These are phyloP conservation scores for Rhabdornis inornatus DNA, from an alignment of 2,113 vertebrate genomes.

Conservation along the genomic window DNA sequence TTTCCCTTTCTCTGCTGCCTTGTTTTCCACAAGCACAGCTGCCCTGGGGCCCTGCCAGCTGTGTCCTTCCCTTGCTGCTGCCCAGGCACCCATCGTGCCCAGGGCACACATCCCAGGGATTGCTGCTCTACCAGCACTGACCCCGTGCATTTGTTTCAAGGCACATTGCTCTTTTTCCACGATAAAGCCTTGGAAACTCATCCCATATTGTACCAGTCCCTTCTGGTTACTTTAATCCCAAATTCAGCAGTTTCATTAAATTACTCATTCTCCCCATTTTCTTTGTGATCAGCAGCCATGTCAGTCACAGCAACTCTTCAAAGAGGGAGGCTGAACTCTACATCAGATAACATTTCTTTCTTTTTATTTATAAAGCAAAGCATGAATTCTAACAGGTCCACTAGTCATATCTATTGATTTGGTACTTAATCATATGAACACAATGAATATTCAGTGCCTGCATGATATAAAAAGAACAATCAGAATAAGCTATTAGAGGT, in stretches of 20 bases:
- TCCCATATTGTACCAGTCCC: background rate
- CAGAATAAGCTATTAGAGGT: slow-evolving; percentile 79
- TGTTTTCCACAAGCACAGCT: background rate
- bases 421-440: slow-evolving; percentile 72
- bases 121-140: background rate
- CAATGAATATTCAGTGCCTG: slow-evolving; percentile 73
- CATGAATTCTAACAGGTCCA: slow-evolving; percentile 58
- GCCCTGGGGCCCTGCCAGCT: background rate
- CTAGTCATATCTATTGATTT: slow-evolving; percentile 67
- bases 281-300: slow-evolving; percentile 20
- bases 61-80: background rate
- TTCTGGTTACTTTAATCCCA: slow-evolving; percentile 21
- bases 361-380: slow-evolving; percentile 56
- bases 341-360: slow-evolving; percentile 49
- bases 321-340: slow-evolving; percentile 30
- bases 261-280: slow-evolving; percentile 13
- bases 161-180: background rate
- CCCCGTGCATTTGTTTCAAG: background rate
- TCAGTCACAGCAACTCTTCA: slow-evolving; percentile 5
- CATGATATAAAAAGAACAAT: slow-evolving; percentile 79
- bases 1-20: background rate
- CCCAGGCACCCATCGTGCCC: background rate
- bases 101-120: background rate
- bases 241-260: slow-evolving; percentile 22
- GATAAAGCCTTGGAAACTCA: background rate